phyloP scores from a whole-genome alignment of 2,888 invertebrate species.

The Hydriomena furcata region DNA sequence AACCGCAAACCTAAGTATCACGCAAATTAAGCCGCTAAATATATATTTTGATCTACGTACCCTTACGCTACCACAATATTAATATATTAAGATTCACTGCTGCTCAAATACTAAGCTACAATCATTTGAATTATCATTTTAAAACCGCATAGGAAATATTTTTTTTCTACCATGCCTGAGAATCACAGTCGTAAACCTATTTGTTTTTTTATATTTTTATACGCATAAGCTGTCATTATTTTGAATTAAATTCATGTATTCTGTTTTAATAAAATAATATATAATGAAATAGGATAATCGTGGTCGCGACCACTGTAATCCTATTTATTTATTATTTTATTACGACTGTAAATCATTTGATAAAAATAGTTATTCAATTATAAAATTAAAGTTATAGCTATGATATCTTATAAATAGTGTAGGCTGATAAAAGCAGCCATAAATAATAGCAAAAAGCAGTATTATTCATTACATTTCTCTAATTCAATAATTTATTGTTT shows the following conservation, averaged over 20 bases:
- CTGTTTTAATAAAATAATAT: too few relatives aligned
- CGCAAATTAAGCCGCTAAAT: conserved; percentile 51
- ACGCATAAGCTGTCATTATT: conserved; percentile 9
- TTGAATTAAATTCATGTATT: conserved; percentile 5
- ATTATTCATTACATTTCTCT: not conserved
- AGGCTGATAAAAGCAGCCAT: conserved; percentile 10
- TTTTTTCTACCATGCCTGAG: too few relatives aligned
- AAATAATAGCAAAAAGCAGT: not conserved
- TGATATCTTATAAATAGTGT: too few relatives aligned
- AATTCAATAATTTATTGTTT: not conserved
- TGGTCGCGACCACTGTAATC: too few relatives aligned
- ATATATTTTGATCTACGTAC: conserved; percentile 76
- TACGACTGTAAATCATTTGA: too few relatives aligned
- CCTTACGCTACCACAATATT: conserved; percentile 37
- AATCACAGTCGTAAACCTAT: too few relatives aligned
- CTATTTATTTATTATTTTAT: too few relatives aligned
- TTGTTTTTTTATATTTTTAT: not conserved
- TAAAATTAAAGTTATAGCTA: too few relatives aligned
- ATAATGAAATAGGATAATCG: too few relatives aligned
- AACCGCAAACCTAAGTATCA: conserved; percentile 46
- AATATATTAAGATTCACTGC: conserved; percentile 15
- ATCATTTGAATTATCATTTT: not conserved
- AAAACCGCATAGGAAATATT: not conserved
- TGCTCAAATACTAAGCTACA: conserved; percentile 5
- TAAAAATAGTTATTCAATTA: too few relatives aligned